Evolutionary conservation across 2,888 invertebrate genomes (phyloP).

Genomic region (Drosophila sordidula): DNA sequence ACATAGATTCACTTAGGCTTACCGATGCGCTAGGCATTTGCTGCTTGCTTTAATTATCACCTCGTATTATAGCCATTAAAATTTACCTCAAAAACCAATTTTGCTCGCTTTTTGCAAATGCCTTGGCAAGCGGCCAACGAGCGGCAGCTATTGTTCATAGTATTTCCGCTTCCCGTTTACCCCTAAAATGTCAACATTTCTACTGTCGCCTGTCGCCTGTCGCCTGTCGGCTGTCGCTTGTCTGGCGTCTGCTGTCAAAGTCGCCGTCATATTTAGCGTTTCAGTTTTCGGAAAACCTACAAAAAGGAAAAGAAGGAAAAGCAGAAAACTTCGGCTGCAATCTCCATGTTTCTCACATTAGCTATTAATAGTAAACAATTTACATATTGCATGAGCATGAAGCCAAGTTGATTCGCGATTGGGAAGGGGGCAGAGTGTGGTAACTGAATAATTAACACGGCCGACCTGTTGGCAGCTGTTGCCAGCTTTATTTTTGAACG

Average conservation of each 20-base stretch:
- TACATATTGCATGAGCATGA: conserved; percentile 62
- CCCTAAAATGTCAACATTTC: conserved; percentile 36
- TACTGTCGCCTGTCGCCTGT: conserved; percentile 15
- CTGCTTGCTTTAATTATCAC: conserved; percentile 22
- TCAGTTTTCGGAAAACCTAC: conserved; percentile 21
- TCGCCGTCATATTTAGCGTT: conserved; percentile 30
- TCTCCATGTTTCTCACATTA: conserved; percentile 69
- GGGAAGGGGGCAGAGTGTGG: neutral
- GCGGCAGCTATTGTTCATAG: conserved; percentile 31
- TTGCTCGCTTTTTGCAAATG: conserved; percentile 38
- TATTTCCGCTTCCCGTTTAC: conserved; percentile 49
- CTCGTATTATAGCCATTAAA: conserved; percentile 29
- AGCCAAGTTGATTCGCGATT: conserved; percentile 18
- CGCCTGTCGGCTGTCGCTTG: conserved; percentile 15
- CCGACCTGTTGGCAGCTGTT: conserved; percentile 54
- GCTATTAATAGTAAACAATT: conserved; percentile 68
- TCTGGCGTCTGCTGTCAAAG: conserved; percentile 39
- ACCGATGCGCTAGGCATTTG: conserved; percentile 4
- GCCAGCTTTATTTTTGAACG: conserved; percentile 35
- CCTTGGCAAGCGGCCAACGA: conserved; percentile 57
- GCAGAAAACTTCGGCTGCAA: conserved; percentile 31
- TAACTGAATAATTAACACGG: conserved; percentile 64
- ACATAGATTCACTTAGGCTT: neutral
- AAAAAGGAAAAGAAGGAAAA: conserved; percentile 4
- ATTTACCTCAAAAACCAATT: conserved; percentile 18